Conservation (phyloP, 64 coral and sea anemone species). For the Astreopora myriophthalma region DNA sequence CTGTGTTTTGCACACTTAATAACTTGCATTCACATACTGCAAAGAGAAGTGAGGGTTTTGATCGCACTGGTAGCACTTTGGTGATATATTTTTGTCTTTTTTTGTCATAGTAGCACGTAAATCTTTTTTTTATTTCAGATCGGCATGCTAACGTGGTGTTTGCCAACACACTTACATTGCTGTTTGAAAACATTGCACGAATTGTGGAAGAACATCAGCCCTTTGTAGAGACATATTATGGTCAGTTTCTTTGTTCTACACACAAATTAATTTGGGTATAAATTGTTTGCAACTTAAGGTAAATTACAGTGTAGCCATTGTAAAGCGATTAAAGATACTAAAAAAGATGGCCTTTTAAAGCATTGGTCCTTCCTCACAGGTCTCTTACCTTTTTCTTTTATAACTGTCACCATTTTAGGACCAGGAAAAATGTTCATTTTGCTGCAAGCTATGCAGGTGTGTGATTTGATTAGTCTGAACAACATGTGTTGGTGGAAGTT, state of each 20-base stretch:
- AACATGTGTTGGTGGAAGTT: neutral
- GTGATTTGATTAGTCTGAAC: neutral
- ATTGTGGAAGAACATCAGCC: constrained; percentile 99
- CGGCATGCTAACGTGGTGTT: constrained; percentile 92
- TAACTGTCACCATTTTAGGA: constrained; percentile 51
- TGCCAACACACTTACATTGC: constrained; percentile 91
- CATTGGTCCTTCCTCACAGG: no score
- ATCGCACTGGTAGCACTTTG: no score
- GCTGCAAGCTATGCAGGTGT: constrained; percentile 65
- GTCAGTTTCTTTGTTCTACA: constrained; percentile 33
- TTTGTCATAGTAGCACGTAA: no score
- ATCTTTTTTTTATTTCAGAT: constrained; percentile 35
- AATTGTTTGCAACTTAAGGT: no score
- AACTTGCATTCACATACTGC: no score
- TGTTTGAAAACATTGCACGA: constrained; percentile 90
- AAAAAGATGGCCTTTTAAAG: no score
- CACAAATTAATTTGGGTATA: neutral
- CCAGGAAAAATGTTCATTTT: constrained; percentile 77
- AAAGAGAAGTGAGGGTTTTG: no score
- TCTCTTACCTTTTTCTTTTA: no score
- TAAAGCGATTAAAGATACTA: no score
- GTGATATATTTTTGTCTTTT: no score
- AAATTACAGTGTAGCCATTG: no score
- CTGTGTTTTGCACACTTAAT: no score
- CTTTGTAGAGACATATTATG: constrained; percentile 95